Conservation (phyloP, 1,140 invertebrate species). For the Apolygus lucorum region DNA sequence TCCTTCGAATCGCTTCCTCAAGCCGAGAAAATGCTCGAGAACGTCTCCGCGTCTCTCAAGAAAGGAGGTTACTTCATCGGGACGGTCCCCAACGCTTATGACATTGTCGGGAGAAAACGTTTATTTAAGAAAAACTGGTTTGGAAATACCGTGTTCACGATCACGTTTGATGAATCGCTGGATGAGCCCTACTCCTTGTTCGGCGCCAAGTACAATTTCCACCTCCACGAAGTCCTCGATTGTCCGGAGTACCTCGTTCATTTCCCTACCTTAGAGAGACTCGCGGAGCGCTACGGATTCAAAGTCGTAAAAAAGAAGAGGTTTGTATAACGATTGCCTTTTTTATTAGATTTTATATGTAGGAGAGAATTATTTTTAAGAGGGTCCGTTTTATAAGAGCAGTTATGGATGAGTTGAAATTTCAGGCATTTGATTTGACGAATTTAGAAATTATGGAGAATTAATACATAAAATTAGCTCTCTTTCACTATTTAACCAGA, state of each 20-base stretch:
- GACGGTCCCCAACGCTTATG: slow-evolving; percentile 86
- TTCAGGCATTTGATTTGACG: too few species aligned
- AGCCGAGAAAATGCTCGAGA: slow-evolving; percentile 85
- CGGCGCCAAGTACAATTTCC: slow-evolving; percentile 93
- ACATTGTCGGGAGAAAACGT: slow-evolving; percentile 65
- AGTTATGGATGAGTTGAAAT: too few species aligned
- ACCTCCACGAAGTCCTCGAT: slow-evolving; percentile 90
- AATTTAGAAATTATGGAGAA: too few species aligned
- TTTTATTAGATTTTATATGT: too few species aligned
- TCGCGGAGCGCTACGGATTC: slow-evolving; percentile 51
- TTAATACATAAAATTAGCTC: too few species aligned
- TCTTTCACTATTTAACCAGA: too few species aligned
- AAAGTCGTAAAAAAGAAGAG: slow-evolving; percentile 46
- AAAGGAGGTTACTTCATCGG: slow-evolving; percentile 93
- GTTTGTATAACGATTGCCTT: too few species aligned
- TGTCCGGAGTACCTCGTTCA: slow-evolving; percentile 98
- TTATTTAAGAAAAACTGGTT: slow-evolving; percentile 54
- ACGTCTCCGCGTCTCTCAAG: slow-evolving; percentile 79
- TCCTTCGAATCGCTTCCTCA: slow-evolving; percentile 88
- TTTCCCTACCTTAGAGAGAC: slow-evolving; percentile 69
- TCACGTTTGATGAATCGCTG: slow-evolving; percentile 67
- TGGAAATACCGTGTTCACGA: slow-evolving; percentile 79
- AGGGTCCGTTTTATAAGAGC: too few species aligned
- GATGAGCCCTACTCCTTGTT: slow-evolving; percentile 72
- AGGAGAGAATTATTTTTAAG: too few species aligned